These are phyloP conservation scores for Morinoia aosen DNA, from an alignment of 2,888 invertebrate genomes.

Conservation along the genomic window DNA sequence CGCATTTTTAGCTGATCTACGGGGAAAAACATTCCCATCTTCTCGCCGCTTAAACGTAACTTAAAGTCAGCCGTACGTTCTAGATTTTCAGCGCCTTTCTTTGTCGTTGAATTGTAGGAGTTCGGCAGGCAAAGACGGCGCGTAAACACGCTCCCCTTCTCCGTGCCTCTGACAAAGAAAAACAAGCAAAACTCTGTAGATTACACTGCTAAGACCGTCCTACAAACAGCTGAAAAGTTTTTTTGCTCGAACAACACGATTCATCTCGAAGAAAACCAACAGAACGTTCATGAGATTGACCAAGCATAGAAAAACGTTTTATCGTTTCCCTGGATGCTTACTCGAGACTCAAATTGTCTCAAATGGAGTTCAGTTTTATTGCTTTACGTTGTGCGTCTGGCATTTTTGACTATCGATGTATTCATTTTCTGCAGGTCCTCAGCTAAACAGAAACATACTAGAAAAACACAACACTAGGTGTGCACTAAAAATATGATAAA, in stretches of 20 bases:
- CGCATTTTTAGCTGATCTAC: not conserved
- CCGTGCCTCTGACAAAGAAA: not conserved
- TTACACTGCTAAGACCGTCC: not conserved
- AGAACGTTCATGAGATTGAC: not conserved
- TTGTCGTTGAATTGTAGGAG: not conserved
- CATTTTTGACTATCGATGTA: too few relatives aligned
- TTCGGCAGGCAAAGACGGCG: not conserved
- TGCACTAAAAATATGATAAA: too few relatives aligned
- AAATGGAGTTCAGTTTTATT: too few relatives aligned
- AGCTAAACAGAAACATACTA: too few relatives aligned
- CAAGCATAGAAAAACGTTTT: not conserved
- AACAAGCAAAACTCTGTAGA: slow-evolving; percentile 7
- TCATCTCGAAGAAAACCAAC: not conserved
- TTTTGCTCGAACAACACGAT: not conserved
- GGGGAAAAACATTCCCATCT: not conserved
- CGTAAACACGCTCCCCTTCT: not conserved
- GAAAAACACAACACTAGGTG: too few relatives aligned
- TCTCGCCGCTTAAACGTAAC: not conserved
- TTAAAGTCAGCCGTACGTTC: not conserved
- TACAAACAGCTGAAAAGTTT: not conserved
- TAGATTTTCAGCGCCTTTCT: not conserved
- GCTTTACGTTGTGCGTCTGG: too few relatives aligned
- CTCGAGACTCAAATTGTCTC: too few relatives aligned
- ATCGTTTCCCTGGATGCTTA: too few relatives aligned
- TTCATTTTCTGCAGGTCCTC: too few relatives aligned